Evolutionary conservation across 2,888 invertebrate genomes (phyloP), one percentile per base, ranked within the genome.

Genomic region (Torymus texanus): DNA sequence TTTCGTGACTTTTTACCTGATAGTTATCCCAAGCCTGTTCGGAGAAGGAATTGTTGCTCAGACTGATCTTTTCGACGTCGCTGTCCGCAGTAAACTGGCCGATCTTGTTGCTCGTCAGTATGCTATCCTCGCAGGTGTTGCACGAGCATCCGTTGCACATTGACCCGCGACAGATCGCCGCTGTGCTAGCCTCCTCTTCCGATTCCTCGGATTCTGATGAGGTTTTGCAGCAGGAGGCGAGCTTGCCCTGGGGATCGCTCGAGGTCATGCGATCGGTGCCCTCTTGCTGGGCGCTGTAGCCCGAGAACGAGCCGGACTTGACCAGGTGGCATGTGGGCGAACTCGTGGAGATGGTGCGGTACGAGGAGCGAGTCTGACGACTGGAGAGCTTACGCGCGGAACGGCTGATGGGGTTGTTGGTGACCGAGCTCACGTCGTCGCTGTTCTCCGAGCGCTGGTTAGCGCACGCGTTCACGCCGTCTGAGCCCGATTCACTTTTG

Each of bases 1-100:
- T 98, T 98, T 98, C 98, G 8, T 41, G 41, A 41, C 0, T 12
- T 4, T 58, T 78, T 83, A 95, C 96, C 94, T 96, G 97, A 92
- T 97, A 98, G 91, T 96, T 96, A 91, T 98, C 98, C 98, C 98
- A 98, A 67, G 97, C 97, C 97, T 96, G 96, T 90, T 97, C 97
- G 0, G 96, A 97, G 89, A 96, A 94, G n/a, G 94, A 94, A 87
- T 96, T 96, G 86, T 88, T 89, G 63, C 89, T 87, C 70, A 89
- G 84, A 75, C 89, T 89, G 79, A 88, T 93, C 92, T 84, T 95
- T 93, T 88, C 90, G 4, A 87, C 85, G 74, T 95, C 95, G 85
- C 94, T 95, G 85, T 95, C 95, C 83, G 93, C 93, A 18, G 14
- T 87, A 56, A 86, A 67, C 67, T 86, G 83, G 29, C 84, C 83